phyloP scores from a whole-genome alignment of 2,797 vertebrate species.

The Amblyraja radiata region DNA sequence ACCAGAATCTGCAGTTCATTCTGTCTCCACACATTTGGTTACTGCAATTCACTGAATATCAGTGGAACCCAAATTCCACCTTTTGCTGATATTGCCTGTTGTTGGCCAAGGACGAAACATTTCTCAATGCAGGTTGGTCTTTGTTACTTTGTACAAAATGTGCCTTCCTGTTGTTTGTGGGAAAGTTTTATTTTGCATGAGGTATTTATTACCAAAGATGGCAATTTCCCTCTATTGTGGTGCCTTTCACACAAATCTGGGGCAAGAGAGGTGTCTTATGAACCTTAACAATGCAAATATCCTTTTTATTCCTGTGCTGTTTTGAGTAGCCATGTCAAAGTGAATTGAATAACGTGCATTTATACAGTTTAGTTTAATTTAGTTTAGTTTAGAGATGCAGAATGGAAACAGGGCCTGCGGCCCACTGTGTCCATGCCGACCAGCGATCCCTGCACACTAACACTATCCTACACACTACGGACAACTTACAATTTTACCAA shows the following conservation, averaged over 20 bases:
- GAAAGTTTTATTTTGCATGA: not conserved
- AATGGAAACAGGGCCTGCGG: too few species aligned
- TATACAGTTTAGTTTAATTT: not conserved
- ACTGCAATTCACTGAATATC: too few species aligned
- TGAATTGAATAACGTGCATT: not conserved
- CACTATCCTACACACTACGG: too few species aligned
- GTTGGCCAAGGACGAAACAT: not conserved
- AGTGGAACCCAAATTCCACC: too few species aligned
- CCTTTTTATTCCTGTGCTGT: not conserved
- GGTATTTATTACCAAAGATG: not conserved
- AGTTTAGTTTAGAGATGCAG: too few species aligned
- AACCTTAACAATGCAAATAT: not conserved
- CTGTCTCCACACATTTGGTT: too few species aligned
- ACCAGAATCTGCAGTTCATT: too few species aligned
- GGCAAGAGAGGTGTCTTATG: not conserved
- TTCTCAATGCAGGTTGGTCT: not conserved
- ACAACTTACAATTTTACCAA: too few species aligned
- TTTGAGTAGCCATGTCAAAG: not conserved
- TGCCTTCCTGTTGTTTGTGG: not conserved
- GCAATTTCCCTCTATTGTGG: conserved; percentile 11
- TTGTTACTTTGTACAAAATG: not conserved
- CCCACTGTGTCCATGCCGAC: too few species aligned
- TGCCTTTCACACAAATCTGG: not conserved
- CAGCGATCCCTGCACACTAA: too few species aligned
- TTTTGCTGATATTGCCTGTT: too few species aligned